Evolutionary conservation across 2,888 invertebrate species (phyloP).

Genomic region (Mythimna ferrago): DNA sequence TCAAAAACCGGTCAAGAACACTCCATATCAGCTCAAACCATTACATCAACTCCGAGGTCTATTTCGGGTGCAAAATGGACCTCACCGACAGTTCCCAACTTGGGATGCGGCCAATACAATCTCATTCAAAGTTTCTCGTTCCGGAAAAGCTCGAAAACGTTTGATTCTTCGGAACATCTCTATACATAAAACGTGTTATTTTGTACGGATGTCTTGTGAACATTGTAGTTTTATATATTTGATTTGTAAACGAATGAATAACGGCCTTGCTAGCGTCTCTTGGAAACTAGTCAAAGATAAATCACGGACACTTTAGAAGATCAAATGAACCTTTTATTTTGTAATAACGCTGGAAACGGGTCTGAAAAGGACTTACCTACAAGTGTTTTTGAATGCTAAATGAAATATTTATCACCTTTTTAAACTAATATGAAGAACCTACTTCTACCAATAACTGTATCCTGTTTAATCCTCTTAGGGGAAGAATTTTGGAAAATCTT

Average conservation of each 20-base stretch:
- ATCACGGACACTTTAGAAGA: background rate
- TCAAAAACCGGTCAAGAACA: constrained; percentile 49
- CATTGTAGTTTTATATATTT: constrained; percentile 7
- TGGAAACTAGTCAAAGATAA: background rate
- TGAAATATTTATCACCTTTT: no score
- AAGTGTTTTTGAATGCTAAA: no score
- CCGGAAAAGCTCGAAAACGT: constrained; percentile 71
- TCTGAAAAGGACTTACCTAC: background rate
- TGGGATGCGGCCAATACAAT: constrained; percentile 88
- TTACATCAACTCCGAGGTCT: constrained; percentile 56
- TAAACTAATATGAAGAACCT: no score
- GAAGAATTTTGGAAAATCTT: no score
- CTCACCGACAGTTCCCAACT: constrained; percentile 68
- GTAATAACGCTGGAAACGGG: background rate
- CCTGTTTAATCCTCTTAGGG: no score
- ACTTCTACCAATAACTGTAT: no score
- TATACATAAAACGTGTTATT: constrained; percentile 39
- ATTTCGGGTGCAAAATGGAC: constrained; percentile 56
- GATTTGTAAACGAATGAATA: background rate
- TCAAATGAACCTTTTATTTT: no score
- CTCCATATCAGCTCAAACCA: constrained; percentile 52
- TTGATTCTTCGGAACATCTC: constrained; percentile 59
- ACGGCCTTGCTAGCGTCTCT: background rate
- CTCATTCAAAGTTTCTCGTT: constrained; percentile 84
- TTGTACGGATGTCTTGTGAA: constrained; percentile 21